Evolutionary conservation across 2,888 invertebrate genomes (phyloP), one percentile per base, ranked within the genome.

Genomic region (Dyspetes luteomarginatus): DNA sequence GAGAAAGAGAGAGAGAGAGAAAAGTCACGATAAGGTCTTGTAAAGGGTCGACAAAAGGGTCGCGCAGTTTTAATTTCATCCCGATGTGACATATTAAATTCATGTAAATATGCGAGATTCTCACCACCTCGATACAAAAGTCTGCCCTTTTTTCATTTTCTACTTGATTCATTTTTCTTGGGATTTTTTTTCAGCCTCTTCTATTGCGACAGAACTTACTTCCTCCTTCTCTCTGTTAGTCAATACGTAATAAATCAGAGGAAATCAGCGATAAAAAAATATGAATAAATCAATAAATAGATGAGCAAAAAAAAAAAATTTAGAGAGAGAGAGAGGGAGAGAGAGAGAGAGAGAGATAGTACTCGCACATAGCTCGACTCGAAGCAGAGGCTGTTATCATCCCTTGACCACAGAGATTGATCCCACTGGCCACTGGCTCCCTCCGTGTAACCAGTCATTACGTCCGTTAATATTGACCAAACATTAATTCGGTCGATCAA

Each of bases 401-500:
- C 58, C 50, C 41, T 43, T 58, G 75, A 71, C 58, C 65, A 43
- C 50, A 56, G n/a, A n/a, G 58, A 79, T 75, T 75, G 71, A 79
- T 79, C 71, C 41, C 48, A 22, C 45, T 50, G 58, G 64, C 62
- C 56, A n/a, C n/a, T 15, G 43, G 22, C n/a, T n/a, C n/a, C n/a
- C n/a, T 19, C 41, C 71, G 65, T 58, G 65, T 75, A 71, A 65
- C 69, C 58, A 75, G 58, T 79, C 74, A 71, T 79, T 71, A 79
- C 69, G 65, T 56, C 41, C 69, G 74, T 74, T 71, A 75, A 79
- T 79, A 75, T 79, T 75, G 71, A 67, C 50, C 75, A 24, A 52
- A 71, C 75, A 71, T 71, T 71, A 75, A 75, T 71, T 67, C 65
- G 69, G 65, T 55, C 65, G 9, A 65, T 65, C 65, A 52, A 43